Percentiles rank a stretch among this genome's conserved stretches.
Evolutionary conservation across 1,140 invertebrate species (phyloP).

Genomic region (Yoshiicerus persimilis): DNA sequence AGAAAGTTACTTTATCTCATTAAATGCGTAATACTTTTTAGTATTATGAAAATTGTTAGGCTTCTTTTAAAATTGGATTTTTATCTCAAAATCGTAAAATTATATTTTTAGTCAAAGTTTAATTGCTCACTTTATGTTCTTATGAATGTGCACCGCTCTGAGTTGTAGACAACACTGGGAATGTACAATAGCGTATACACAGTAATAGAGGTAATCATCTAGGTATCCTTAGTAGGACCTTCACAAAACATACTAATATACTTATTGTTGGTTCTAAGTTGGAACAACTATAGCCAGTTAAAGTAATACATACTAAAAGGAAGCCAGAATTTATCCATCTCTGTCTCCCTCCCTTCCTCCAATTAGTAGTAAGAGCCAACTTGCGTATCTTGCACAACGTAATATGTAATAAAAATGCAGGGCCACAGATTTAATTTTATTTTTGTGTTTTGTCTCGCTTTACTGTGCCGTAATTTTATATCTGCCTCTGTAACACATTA

Average conservation of each 20-base stretch:
- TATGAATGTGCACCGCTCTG: not conserved
- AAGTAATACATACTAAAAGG: not conserved
- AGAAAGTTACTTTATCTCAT: not conserved
- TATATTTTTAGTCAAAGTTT: not conserved
- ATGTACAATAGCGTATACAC: not conserved
- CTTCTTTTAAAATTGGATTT: constrained; percentile 20
- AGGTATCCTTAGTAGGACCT: not conserved
- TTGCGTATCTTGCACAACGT: not conserved
- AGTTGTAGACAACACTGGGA: not conserved
- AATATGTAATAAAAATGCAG: constrained; percentile 19
- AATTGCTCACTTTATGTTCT: not conserved
- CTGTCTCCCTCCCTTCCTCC: not conserved
- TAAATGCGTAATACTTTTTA: not conserved
- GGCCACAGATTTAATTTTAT: constrained; percentile 20
- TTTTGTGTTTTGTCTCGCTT: constrained; percentile 13
- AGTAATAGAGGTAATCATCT: not conserved
- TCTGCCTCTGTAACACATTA: not conserved
- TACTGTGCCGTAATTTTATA: not conserved
- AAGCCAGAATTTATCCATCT: not conserved
- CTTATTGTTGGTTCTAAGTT: not conserved
- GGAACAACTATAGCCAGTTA: not conserved
- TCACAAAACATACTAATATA: not conserved
- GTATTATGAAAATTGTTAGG: not conserved
- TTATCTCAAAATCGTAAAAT: constrained; percentile 4
- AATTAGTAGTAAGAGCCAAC: not conserved